Conservation (phyloP, 2,888 invertebrate genomes). For the Thereva unica region DNA sequence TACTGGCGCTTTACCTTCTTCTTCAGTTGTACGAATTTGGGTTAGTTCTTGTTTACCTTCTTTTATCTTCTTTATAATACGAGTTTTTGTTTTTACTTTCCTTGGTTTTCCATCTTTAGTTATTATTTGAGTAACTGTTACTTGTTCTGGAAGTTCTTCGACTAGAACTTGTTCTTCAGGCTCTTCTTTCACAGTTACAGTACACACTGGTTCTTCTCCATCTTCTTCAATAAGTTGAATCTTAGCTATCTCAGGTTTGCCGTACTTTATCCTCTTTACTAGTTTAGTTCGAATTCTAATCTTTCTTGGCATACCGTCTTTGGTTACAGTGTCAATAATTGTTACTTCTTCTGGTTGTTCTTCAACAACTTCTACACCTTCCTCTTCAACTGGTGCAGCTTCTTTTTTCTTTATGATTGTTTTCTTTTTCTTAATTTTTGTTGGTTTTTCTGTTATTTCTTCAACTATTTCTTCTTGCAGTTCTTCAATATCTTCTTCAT, state of each 20-base stretch:
- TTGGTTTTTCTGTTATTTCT: conserved; percentile 10
- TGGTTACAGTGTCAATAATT: conserved; percentile 47
- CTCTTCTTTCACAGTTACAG: conserved; percentile 46
- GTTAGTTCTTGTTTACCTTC: conserved; percentile 53
- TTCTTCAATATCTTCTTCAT: conserved; percentile 50
- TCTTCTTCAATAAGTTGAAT: conserved; percentile 56
- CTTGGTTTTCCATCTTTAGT: conserved; percentile 52
- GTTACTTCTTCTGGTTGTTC: conserved; percentile 50
- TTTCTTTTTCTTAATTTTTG: conserved; percentile 52
- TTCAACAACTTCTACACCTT: conserved; percentile 45
- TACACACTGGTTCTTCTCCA: conserved; percentile 52
- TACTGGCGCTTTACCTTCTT: conserved; percentile 54
- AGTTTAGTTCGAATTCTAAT: conserved; percentile 48
- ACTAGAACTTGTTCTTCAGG: conserved; percentile 42
- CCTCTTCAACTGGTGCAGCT: conserved; percentile 42
- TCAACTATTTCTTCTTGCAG: conserved; percentile 54
- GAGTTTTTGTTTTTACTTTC: conserved; percentile 47
- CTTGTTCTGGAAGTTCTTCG: conserved; percentile 50
- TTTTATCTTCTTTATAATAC: conserved; percentile 51
- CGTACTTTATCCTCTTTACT: conserved; percentile 52
- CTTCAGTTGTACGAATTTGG: conserved; percentile 55
- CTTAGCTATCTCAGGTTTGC: conserved; percentile 53
- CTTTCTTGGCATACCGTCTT: conserved; percentile 52
- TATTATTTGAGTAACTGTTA: conserved; percentile 47
- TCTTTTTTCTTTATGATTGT: conserved; percentile 46